Base-by-base conservation (phyloP, 2,113 vertebrate species). In the Setophaga petechia region DNA sequence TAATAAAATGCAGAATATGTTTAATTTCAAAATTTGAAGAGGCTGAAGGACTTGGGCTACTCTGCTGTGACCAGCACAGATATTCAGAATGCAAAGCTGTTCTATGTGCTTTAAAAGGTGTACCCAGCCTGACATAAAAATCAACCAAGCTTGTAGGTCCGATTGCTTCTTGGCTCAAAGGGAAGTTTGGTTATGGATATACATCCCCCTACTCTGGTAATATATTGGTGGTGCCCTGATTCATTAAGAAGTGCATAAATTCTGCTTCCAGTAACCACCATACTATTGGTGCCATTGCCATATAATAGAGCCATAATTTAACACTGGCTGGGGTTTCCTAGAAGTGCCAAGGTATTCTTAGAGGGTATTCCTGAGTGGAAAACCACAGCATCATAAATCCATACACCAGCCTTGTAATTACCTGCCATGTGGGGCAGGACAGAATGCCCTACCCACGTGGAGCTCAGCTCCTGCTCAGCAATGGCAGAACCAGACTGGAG, bases 191-290 rank as follows among this genome's bases (percentile, higher is more conserved):
- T 67, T 94, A 68, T 44, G 63, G 65, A 90, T 89, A 35, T 63
- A 84, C 94, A 71, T 44, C 46, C 52, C 51, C 41, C 44, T 46
- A 24, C 77, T 31, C 73, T 27, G 49, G 52, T 81, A 86, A 86
- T 63, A 37, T 14, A 87, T 59, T 47, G 65, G 24, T 51, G 43
- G 55, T 87, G 80, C 76, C 68, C 61, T 2, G 35, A 67, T 67
- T 90, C 6, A 6, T 92, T 89, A 71, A 49, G 51, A 84, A 84
- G 35, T 41, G 27, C 73, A 92, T 87, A 77, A 95, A 87, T 73
- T 43, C 69, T 77, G 23, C 65, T 87, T 86, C 51, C 72, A 84
- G 46, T 62, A 93, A 74, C 55, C 35, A 86, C 59, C 59, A 52
- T 39, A 39, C 39, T 39, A 62, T 39, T 39, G 61, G 21, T 67